A percentile compares a stretch with the other conserved stretches of the same genome.
phyloP scores from a whole-genome alignment of 1,140 invertebrate genomes.

The Amphibalanus amphitrite region DNA sequence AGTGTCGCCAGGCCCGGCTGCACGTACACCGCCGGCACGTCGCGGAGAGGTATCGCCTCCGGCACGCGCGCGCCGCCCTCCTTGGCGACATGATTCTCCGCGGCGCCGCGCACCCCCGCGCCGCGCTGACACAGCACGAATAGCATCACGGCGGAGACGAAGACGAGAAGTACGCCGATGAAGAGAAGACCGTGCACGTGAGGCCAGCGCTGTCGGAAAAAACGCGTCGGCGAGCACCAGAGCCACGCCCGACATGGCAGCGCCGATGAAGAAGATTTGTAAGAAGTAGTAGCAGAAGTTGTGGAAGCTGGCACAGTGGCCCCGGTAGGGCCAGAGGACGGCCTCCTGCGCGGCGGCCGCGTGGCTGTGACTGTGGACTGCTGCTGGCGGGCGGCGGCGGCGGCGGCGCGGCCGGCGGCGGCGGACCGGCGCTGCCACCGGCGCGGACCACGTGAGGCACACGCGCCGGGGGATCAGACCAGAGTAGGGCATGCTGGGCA shows the following conservation, averaged over 20 bases:
- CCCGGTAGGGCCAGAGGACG: background rate
- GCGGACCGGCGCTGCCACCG: background rate
- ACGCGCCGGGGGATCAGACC: constrained; percentile 1
- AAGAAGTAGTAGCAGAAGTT: background rate
- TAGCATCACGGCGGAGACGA: background rate
- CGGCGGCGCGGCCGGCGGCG: background rate
- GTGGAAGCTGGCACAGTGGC: constrained; percentile 1
- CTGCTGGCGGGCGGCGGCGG: background rate
- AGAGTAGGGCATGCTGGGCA: background rate
- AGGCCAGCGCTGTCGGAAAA: background rate
- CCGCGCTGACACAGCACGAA: background rate
- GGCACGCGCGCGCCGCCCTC: background rate
- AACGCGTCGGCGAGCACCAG: constrained; percentile 1
- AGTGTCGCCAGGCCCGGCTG: background rate
- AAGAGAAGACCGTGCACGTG: constrained; percentile 2
- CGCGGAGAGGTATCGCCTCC: background rate
- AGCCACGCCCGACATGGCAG: background rate
- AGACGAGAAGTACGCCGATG: constrained; percentile 3
- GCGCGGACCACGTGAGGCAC: background rate
- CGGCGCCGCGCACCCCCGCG: background rate
- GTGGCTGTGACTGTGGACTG: background rate
- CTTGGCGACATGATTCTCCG: background rate
- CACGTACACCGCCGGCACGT: background rate
- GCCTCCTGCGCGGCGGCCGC: background rate
- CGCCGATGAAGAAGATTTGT: background rate